Conservation (phyloP, 2,113 vertebrate genomes). For the Ivindomyrus marchei region DNA sequence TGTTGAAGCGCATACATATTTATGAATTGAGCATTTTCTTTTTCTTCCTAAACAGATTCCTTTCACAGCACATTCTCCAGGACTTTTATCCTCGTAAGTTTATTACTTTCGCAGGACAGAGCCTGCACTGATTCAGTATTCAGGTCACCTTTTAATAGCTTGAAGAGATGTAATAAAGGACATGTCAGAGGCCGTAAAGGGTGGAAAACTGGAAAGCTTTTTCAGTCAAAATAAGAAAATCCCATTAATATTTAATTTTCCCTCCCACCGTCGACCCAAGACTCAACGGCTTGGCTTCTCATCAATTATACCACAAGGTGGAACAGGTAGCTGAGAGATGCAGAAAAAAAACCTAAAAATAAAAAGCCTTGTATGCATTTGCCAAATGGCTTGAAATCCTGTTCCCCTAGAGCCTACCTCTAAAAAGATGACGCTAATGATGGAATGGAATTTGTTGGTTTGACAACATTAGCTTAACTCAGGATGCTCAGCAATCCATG, state of each 20-base stretch:
- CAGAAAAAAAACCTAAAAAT: background rate
- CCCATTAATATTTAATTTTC: conserved; percentile 40
- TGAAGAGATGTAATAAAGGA: conserved; percentile 42
- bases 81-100: conserved; percentile 21
- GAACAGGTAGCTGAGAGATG: background rate
- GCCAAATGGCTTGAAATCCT: conserved; percentile 4
- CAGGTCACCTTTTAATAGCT: conserved; percentile 39
- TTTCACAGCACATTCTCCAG: conserved; percentile 8
- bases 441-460: conserved; percentile 1
- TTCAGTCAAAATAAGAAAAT: conserved; percentile 37
- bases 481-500: background rate
- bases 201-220: conserved; percentile 32
- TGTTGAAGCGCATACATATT: conserved; percentile 14
- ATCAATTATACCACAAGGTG: conserved; percentile 30
- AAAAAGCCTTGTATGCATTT: background rate
- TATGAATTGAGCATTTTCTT: conserved; percentile 12
- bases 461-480: background rate
- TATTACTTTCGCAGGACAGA: conserved; percentile 32
- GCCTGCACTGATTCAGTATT: conserved; percentile 26
- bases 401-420: background rate
- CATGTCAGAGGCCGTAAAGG: conserved; percentile 36
- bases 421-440: background rate
- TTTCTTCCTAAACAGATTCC: conserved; percentile 9
- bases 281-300: conserved; percentile 14
- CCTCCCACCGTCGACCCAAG: conserved; percentile 19